A percentile compares a stretch with the other conserved stretches of the same genome.
Conservation (phyloP, 2,113 vertebrate species). For the Nycticryphes semicollaris region DNA sequence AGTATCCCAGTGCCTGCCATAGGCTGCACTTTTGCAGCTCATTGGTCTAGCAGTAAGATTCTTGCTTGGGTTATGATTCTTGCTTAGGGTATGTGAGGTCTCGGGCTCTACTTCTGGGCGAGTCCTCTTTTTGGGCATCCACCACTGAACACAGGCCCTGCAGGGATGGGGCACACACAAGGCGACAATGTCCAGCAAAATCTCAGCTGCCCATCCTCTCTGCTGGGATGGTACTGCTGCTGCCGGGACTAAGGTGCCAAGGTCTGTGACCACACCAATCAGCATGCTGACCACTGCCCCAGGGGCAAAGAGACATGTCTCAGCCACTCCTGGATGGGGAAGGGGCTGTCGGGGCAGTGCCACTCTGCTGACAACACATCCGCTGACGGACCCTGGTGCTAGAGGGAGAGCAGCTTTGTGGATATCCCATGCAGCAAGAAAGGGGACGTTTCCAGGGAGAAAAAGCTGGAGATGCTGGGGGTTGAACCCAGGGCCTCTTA, state of each 20-base stretch:
- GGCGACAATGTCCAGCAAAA: background rate
- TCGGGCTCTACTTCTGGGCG: background rate
- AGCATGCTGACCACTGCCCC: background rate
- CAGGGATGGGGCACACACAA: background rate
- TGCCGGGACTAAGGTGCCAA: background rate
- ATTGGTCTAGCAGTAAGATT: background rate
- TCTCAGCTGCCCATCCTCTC: background rate
- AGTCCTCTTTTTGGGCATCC: background rate
- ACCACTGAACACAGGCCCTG: background rate
- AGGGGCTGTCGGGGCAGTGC: background rate
- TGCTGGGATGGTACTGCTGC: background rate
- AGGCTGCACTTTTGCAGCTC: background rate
- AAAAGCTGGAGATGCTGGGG: background rate
- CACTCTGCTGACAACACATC: background rate
- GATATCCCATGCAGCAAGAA: background rate
- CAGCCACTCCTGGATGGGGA: background rate
- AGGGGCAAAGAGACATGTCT: background rate
- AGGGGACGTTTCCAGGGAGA: background rate
- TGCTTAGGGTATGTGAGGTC: background rate
- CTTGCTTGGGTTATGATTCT: background rate
- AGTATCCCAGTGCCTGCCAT: background rate
- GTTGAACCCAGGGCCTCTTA: conserved; percentile 5
- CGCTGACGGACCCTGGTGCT: background rate
- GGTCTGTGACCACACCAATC: too few relatives aligned
- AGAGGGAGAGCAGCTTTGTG: background rate